Base-by-base conservation (phyloP, 2,888 invertebrate species). In the Siphlonurus alternatus region DNA sequence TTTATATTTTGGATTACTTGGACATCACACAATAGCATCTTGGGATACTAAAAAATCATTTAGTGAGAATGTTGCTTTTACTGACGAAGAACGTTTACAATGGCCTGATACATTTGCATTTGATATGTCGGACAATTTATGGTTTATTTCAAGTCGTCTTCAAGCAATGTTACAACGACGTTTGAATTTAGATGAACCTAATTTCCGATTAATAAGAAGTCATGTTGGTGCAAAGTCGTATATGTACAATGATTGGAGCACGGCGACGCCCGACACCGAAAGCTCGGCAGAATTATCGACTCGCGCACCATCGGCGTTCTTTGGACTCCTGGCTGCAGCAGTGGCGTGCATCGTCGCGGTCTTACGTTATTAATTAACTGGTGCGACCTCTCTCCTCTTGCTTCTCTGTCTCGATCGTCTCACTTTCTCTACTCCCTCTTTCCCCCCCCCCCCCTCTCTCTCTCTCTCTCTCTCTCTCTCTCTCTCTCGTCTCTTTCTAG, bases 91-190 rank as follows among this genome's bases (percentile, higher is more conserved):
- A 65, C 83, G 81, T 70, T 81, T 87, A 68, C 87, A 88, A 73
- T 88, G 88, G 88, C 81, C 85, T 0, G 86, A 85, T 71, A 81
- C 85, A 2, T 86, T 87, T 72, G 79, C 83, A 1, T 73, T 76
- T 71, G 84, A 87, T 70, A 86, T 87, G 71, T 79, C 80, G 66
- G 74, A 76, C 63, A 83, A 83, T 71, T 74, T 87, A 5, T 86
- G 83, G 72, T 82, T 84, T 10, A 78, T 87, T 10, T 78, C 86
- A n/a, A 88, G 88, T 74, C 77, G 82, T 62, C 73, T 88, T 67
- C 84, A 83, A 69, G 83, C 83, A 72, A 85, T 84, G 71, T 79
- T 86, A 53, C 81, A 80, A 68, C 80, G 80, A 65, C 80, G 80
- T 65, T 77, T 87, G 60, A 79, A 83, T 67, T 69, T 78, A 22